phyloP scores from a whole-genome alignment of 1,140 invertebrate species.

The Thalassaphorura encarpata region DNA sequence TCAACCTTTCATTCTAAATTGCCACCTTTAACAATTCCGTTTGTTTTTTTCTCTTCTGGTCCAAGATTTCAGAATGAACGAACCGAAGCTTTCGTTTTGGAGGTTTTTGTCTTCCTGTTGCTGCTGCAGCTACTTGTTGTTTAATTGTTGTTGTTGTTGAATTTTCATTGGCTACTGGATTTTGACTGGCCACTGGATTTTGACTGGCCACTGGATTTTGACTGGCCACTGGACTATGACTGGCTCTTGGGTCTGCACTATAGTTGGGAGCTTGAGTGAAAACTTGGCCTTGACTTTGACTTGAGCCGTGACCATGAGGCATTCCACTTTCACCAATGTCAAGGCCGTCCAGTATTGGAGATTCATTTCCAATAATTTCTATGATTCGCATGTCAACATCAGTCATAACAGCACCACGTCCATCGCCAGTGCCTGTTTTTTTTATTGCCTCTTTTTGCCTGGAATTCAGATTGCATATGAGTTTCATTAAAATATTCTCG shows the following conservation, averaged over 20 bases:
- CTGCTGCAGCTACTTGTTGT: neutral
- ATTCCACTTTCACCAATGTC: neutral
- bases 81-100: neutral
- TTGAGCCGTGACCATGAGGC: neutral
- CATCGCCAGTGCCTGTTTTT: conserved; percentile 13
- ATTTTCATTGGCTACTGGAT: too few species aligned
- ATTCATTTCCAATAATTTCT: conserved; percentile 20
- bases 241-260: too few species aligned
- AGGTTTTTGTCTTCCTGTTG: neutral
- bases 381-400: conserved; percentile 13
- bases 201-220: too few species aligned
- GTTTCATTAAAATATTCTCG: too few species aligned
- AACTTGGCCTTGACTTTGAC: neutral
- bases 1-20: neutral
- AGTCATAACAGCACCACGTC: neutral
- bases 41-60: neutral
- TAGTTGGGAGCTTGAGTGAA: too few species aligned
- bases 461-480: neutral
- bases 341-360: conserved; percentile 12
- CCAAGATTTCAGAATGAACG: neutral
- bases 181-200: too few species aligned
- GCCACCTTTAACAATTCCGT: neutral
- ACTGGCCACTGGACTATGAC: too few species aligned
- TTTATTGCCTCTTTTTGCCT: neutral
- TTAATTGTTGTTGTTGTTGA: neutral